These are phyloP conservation scores for Listronotus bonariensis DNA, from an alignment of 1,140 invertebrate species.

Conservation along the genomic window DNA sequence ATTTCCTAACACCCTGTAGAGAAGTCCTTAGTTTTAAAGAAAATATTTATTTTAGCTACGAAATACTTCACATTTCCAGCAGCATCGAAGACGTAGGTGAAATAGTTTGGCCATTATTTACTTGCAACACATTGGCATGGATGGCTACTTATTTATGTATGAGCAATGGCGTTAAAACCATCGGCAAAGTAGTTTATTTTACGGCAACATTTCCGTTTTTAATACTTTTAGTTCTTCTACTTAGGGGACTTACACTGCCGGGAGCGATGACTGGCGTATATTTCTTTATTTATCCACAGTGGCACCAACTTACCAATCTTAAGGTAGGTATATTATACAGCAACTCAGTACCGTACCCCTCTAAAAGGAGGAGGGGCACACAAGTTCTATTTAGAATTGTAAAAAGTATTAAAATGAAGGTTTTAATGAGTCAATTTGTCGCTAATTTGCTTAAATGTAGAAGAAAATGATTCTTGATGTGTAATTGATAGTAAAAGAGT, in stretches of 20 bases:
- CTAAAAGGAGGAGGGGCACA: too few species aligned
- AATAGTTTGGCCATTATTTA: conserved; percentile 74
- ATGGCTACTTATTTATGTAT: conserved; percentile 78
- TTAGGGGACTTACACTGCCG: conserved; percentile 76
- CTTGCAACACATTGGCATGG: conserved; percentile 74
- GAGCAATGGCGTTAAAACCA: conserved; percentile 78
- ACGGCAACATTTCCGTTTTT: conserved; percentile 86
- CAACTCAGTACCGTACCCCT: too few species aligned
- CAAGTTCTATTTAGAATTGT: too few species aligned
- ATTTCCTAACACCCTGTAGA: too few species aligned
- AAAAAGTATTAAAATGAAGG: too few species aligned
- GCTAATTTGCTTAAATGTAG: too few species aligned
- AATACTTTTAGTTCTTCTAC: conserved; percentile 72
- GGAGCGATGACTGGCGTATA: conserved; percentile 77
- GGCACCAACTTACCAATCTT: conserved; percentile 69
- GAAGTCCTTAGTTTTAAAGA: too few species aligned
- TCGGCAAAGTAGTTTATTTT: conserved; percentile 81
- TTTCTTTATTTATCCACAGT: conserved; percentile 85
- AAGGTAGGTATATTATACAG: conserved; percentile 55
- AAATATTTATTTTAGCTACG: conserved; percentile 61
- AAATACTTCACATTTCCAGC: conserved; percentile 69
- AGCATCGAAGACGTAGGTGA: conserved; percentile 69
- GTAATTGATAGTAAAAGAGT: too few species aligned
- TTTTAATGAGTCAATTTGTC: too few species aligned
- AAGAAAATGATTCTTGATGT: too few species aligned